Percentiles rank a stretch among this genome's conserved stretches.
Evolutionary conservation across 2,113 vertebrate species (phyloP).

Genomic region (Pluvianellus socialis): DNA sequence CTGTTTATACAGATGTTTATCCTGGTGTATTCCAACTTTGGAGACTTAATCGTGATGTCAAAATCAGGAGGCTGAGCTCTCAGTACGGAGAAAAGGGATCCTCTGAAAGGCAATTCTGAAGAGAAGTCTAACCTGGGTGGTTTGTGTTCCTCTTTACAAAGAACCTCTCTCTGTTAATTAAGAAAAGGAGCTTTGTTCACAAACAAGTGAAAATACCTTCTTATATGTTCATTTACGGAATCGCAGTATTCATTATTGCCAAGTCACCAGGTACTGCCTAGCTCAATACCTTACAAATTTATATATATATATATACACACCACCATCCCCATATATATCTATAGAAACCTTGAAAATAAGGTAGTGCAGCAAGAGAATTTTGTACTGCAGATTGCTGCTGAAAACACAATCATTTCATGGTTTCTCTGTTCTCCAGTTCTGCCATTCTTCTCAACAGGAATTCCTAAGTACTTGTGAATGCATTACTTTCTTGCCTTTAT

Average conservation of each 20-base stretch:
- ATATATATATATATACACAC: neutral
- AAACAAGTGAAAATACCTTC: neutral
- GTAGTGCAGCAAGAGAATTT: neutral
- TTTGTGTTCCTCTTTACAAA: neutral
- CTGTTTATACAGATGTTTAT: neutral
- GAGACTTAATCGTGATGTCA: neutral
- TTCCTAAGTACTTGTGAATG: neutral
- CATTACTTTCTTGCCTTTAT: neutral
- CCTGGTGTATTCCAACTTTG: neutral
- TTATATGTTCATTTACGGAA: neutral
- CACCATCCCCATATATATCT: neutral
- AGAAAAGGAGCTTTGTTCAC: neutral
- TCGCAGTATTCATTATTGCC: neutral
- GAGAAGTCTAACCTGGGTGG: neutral
- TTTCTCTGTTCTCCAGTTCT: neutral
- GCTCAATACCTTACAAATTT: neutral
- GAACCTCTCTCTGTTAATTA: neutral
- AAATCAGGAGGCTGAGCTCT: neutral
- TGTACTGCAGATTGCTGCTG: neutral
- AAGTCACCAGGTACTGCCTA: neutral
- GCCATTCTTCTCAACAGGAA: neutral
- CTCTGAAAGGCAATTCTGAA: neutral
- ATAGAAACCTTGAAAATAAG: neutral
- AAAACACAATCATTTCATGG: neutral
- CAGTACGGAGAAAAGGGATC: neutral